A percentile compares a stretch with the other conserved stretches of the same genome.
phyloP scores from a whole-genome alignment of 92 coral and sea anemone species.

The Palythoa caribaeorum region DNA sequence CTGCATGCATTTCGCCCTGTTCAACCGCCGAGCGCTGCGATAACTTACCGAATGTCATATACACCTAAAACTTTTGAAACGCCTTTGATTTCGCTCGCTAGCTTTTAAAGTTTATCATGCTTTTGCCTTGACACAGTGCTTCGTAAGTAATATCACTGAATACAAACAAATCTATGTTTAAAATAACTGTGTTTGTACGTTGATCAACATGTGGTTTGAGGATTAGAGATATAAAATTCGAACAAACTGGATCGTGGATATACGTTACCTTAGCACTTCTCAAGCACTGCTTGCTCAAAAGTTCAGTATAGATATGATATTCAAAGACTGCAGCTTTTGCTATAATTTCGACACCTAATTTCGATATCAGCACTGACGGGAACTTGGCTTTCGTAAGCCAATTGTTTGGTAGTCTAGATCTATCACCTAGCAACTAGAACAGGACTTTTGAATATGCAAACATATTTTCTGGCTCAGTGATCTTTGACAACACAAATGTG shows the following conservation, averaged over 20 bases:
- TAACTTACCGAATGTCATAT: no score
- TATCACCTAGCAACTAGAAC: constrained; percentile 2
- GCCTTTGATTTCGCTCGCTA: no score
- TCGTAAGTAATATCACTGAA: no score
- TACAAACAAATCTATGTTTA: no score
- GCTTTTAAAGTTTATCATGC: no score
- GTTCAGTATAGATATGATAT: background rate
- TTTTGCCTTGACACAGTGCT: no score
- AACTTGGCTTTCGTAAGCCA: background rate
- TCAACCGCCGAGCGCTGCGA: no score
- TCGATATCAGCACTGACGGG: background rate
- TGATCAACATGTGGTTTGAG: no score
- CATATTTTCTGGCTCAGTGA: background rate
- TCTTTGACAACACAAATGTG: background rate
- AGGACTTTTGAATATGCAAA: background rate
- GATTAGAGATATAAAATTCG: background rate
- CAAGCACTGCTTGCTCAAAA: background rate
- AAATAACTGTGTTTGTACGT: no score
- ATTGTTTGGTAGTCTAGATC: background rate
- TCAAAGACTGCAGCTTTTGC: background rate
- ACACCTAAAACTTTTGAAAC: no score
- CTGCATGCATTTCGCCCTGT: no score
- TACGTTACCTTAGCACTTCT: background rate
- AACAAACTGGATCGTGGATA: background rate
- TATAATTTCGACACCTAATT: background rate